These are phyloP conservation scores for Heterocephalus glaber DNA, from an alignment of 2,113 vertebrate species.

Conservation along the genomic window DNA sequence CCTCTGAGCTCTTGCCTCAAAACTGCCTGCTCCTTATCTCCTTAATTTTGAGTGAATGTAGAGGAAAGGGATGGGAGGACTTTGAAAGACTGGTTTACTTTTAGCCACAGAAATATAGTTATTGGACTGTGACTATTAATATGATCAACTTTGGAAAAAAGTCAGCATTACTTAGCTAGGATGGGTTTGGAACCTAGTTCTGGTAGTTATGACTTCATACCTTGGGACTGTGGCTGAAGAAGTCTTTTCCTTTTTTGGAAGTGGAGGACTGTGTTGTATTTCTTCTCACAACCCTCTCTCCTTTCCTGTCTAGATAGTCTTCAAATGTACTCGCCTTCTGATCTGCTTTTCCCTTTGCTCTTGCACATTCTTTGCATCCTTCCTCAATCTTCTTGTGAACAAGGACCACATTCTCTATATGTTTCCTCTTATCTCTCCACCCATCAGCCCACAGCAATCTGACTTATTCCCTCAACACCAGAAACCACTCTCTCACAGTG, in stretches of 20 bases:
- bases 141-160: background rate
- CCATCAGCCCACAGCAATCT: background rate
- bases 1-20: background rate
- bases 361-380: background rate
- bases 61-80: background rate
- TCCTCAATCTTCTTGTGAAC: background rate
- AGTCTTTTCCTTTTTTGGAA: background rate
- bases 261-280: background rate
- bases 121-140: background rate
- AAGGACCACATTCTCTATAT: background rate
- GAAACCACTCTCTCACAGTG: background rate
- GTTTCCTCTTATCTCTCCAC: background rate
- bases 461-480: background rate
- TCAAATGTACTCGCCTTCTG: background rate
- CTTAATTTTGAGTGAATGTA: constrained; percentile 11
- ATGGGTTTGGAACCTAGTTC: background rate
- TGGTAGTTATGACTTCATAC: background rate
- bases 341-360: background rate
- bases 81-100: background rate
- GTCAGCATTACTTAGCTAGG: background rate
- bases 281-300: background rate
- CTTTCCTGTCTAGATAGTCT: background rate
- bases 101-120: background rate
- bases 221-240: background rate
- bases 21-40: background rate